A percentile compares a stretch with the other conserved stretches of the same genome.
These are phyloP conservation scores for Hippocampus kuda DNA, from an alignment of 2,797 vertebrate species.

Conservation along the genomic window DNA sequence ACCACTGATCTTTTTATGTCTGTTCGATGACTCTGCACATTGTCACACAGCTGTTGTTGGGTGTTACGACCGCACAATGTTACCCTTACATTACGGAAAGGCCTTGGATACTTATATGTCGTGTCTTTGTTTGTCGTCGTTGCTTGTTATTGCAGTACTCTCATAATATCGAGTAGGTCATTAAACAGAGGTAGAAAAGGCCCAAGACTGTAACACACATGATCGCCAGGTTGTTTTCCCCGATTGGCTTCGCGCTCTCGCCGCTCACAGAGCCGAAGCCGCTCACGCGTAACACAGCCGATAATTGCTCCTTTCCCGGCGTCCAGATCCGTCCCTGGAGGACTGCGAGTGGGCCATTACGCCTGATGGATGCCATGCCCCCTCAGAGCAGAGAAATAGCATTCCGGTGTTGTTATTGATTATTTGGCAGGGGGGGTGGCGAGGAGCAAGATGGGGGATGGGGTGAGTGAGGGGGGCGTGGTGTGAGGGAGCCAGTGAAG, in stretches of 20 bases:
- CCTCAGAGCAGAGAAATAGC: slow-evolving; percentile 44
- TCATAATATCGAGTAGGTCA: slow-evolving; percentile 18
- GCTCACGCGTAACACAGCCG: slow-evolving; percentile 26
- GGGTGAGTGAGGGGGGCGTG: not conserved
- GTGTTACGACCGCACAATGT: too few relatives aligned
- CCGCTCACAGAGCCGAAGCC: slow-evolving; percentile 12
- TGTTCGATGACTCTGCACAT: too few relatives aligned
- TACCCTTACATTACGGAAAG: too few relatives aligned
- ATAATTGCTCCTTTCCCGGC: slow-evolving; percentile 34
- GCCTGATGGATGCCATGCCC: slow-evolving; percentile 28
- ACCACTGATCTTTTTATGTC: too few relatives aligned
- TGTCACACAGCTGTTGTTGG: too few relatives aligned
- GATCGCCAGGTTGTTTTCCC: slow-evolving; percentile 24
- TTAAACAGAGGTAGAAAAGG: slow-evolving; percentile 31
- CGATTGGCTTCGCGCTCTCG: slow-evolving; percentile 26
- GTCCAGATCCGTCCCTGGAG: slow-evolving; percentile 24
- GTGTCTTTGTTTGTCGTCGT: too few relatives aligned
- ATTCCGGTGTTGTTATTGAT: slow-evolving; percentile 55
- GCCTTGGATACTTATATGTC: too few relatives aligned
- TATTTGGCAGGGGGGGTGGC: slow-evolving; percentile 35
- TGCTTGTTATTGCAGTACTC: not conserved
- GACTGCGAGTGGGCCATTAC: slow-evolving; percentile 31
- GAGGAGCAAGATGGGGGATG: slow-evolving; percentile 11
- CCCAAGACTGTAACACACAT: slow-evolving; percentile 18
- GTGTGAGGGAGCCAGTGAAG: slow-evolving; percentile 6